These are phyloP conservation scores for Pelochelys cantorii DNA, from an alignment of 2,797 vertebrate species.

Conservation along the genomic window DNA sequence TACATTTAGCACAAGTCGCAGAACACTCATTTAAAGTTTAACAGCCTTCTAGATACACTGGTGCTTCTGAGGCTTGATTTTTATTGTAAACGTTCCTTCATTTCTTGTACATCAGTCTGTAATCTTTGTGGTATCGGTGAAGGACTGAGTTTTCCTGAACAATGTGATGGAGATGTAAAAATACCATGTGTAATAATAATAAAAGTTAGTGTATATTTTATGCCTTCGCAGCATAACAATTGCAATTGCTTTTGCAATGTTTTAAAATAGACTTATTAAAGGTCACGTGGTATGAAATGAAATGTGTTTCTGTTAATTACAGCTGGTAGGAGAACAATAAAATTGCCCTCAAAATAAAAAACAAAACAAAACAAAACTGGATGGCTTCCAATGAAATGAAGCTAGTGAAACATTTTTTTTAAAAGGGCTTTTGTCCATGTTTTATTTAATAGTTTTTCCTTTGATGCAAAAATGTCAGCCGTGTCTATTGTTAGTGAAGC, in stretches of 20 bases:
- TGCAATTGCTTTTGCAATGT: background rate
- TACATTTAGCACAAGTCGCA: background rate
- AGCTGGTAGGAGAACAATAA: background rate
- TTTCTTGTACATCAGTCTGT: background rate
- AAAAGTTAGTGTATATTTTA: background rate
- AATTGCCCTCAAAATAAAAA: background rate
- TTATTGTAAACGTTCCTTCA: background rate
- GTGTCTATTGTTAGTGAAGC: background rate
- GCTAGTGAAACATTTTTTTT: background rate
- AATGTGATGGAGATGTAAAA: background rate
- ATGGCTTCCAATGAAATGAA: too few relatives aligned
- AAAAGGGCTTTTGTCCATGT: background rate
- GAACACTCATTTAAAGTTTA: background rate
- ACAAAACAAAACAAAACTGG: background rate
- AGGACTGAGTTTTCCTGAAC: slow-evolving; percentile 3
- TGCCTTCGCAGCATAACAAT: background rate
- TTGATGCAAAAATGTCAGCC: background rate
- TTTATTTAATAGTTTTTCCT: background rate
- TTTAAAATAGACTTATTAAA: too few relatives aligned
- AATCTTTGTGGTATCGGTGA: background rate
- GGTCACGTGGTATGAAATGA: too few relatives aligned
- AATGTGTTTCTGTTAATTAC: too few relatives aligned
- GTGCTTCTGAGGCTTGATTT: background rate
- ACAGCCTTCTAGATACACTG: too few relatives aligned
- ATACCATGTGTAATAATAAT: background rate